Percentiles rank a stretch among this genome's conserved stretches.
Conservation (phyloP, 2,797 vertebrate species). For the Lacerta bilineata region DNA sequence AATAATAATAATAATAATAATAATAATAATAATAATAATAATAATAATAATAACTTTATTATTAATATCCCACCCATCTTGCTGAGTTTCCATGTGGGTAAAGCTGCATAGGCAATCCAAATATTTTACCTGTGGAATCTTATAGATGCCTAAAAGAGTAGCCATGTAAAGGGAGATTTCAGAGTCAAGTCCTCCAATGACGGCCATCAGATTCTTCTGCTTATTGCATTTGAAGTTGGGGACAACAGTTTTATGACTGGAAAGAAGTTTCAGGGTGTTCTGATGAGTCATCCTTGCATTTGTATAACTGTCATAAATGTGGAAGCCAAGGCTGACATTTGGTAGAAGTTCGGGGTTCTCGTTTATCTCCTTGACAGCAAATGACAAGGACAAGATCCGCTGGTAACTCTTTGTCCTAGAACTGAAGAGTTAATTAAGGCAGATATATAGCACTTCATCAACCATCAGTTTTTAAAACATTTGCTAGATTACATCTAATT, state of each 20-base stretch:
- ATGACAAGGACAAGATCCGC: not conserved
- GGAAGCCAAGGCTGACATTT: constrained; percentile 28
- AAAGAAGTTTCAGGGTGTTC: constrained; percentile 26
- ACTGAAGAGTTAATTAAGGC: not conserved
- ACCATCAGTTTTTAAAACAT: too few relatives aligned
- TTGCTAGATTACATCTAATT: too few relatives aligned
- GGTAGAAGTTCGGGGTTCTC: not conserved
- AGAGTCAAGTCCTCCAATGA: constrained; percentile 17
- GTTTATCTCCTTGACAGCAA: constrained; percentile 25
- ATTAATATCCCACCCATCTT: too few relatives aligned
- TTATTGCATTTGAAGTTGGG: constrained; percentile 19
- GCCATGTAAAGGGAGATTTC: constrained; percentile 27
- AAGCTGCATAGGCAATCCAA: too few relatives aligned
- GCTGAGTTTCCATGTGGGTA: too few relatives aligned
- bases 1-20: too few relatives aligned
- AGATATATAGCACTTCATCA: too few relatives aligned
- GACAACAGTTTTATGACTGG: not conserved
- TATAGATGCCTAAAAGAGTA: constrained; percentile 11
- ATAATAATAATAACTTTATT: too few relatives aligned
- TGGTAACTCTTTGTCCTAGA: constrained; percentile 12
- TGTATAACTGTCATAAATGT: constrained; percentile 17
- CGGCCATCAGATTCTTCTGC: constrained; percentile 19
- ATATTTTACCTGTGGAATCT: constrained; percentile 31
- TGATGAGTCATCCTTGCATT: constrained; percentile 14
- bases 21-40: too few relatives aligned